These are phyloP conservation scores for Xestia c-nigrum DNA, from an alignment of 2,888 invertebrate genomes.

Conservation along the genomic window DNA sequence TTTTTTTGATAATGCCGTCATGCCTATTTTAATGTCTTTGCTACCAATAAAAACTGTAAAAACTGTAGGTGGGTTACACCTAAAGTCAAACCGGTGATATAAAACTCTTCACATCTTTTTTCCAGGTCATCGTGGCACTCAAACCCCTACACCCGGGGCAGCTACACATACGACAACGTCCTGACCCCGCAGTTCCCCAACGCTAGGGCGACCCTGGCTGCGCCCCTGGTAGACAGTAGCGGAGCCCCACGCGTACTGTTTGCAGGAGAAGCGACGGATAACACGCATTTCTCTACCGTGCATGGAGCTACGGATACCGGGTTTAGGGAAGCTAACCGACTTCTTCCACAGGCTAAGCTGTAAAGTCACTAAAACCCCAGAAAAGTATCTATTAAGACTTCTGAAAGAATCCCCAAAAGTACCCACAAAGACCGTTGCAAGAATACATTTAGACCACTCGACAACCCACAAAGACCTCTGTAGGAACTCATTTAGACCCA, in stretches of 20 bases:
- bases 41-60: too few relatives aligned
- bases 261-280: slow-evolving; percentile 91
- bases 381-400: neutral
- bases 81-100: neutral
- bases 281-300: slow-evolving; percentile 92
- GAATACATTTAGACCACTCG: neutral
- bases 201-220: slow-evolving; percentile 89
- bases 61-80: too few relatives aligned
- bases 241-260: slow-evolving; percentile 89
- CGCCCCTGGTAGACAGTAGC: slow-evolving; percentile 88
- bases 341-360: slow-evolving; percentile 46
- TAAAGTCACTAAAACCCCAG: slow-evolving; percentile 6
- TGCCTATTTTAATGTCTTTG: too few relatives aligned
- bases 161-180: slow-evolving; percentile 92
- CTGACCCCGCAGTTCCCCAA: slow-evolving; percentile 86
- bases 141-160: slow-evolving; percentile 93
- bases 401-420: neutral
- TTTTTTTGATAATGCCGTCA: too few relatives aligned
- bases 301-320: slow-evolving; percentile 94
- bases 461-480: neutral
- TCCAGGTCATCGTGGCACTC: slow-evolving; percentile 93
- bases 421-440: neutral
- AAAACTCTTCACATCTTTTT: neutral
- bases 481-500: neutral
- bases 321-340: slow-evolving; percentile 90